Evolutionary conservation across 2,888 invertebrate genomes (phyloP), one percentile per base, ranked within the genome.

Genomic region (Portevinia maculata): DNA sequence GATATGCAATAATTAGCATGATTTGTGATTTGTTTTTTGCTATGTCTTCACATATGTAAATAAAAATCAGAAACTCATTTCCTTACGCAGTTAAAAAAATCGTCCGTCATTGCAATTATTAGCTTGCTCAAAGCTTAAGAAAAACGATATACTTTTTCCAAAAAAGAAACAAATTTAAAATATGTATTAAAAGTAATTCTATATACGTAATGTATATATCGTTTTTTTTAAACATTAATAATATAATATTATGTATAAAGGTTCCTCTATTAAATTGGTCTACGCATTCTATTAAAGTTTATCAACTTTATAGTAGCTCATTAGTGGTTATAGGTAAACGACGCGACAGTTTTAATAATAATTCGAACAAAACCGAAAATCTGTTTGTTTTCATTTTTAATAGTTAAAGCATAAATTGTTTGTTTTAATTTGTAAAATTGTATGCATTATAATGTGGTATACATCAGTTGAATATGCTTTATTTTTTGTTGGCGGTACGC

Each of bases 191-290:
- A 52, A 39, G 13, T 44, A 50, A 24, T 65, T 59, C 67, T 28
- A 73, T n/a, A 52, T 79, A 60, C 30, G 41, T 55, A 53, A 30
- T 15, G 41, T 15, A 37, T 69, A 8, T 5, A n/a, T n/a, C n/a
- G n/a, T n/a, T n/a, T n/a, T n/a, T n/a, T n/a, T n/a, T n/a, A 55
- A 53, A 59, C 30, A 30, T 73, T 9, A 50, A 21, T 50, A 21
- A 57, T 65, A 48, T 41, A 67, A 24, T 24, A 24, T 24, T 67
- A 34, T 57, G 3, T 70, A 48, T 37, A 37, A 60, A 62, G 50
- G 71, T 83, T 83, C 67, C 62, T 78, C 83, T 83, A 83, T 70
- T 76, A 71, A 78, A 78, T 83, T 83, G 83, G 83, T 83, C 83
- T 83, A 83, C 50, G 71, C 83, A 53, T 73, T 83, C 76, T 78